Base-by-base conservation (phyloP, 2,888 invertebrate genomes). In the Zelleria hepariella region DNA sequence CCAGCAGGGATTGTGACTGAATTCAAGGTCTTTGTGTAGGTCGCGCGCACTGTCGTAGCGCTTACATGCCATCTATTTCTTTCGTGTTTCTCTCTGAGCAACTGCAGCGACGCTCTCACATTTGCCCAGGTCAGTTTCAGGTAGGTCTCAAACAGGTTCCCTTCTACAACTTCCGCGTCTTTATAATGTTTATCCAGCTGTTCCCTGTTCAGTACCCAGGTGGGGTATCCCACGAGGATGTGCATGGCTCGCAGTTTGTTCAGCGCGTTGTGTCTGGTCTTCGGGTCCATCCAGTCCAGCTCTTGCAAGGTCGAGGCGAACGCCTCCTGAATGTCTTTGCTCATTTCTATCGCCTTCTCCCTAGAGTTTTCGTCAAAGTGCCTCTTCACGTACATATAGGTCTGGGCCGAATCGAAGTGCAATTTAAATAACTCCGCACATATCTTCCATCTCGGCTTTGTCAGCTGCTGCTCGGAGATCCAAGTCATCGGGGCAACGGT, bases 1-100 rank as follows among this genome's bases (percentile, higher is more conserved):
- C 96, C 96, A 47, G 96, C 96, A 7, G 96, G 96, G 82, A 96
- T 95, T 65, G 95, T 93, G 82, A 94, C 93, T 74, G 93, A 93
- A 77, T 94, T 94, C 48, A 93, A 83, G 21, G 92, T 92, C 0
- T 93, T 92, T 23, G 93, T 93, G 67, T 94, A 93, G 77, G 92
- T 94, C 1, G 94, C 94, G 72, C 94, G 94, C 0, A 94, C 93
- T 0, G 93, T 93, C 0, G 93, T 93, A 0, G 93, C 93, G 1
- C 92, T 91, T 1, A 92, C 91, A 62, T 92, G 91, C 93, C 93
- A 93, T 70, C 93, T 84, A 77, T 93, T 90, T 71, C 92, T 89
- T 68, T 93, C 91, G 0, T 92, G 92, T 65, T 90, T 91, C 66
- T 90, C 88, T 59, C 92, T 78, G n/a, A 93, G 78, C n/a, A 90